Percentiles rank a stretch among this genome's conserved stretches.
Conservation (phyloP, 2,888 invertebrate species). For the Bembecia ichneumoniformis region DNA sequence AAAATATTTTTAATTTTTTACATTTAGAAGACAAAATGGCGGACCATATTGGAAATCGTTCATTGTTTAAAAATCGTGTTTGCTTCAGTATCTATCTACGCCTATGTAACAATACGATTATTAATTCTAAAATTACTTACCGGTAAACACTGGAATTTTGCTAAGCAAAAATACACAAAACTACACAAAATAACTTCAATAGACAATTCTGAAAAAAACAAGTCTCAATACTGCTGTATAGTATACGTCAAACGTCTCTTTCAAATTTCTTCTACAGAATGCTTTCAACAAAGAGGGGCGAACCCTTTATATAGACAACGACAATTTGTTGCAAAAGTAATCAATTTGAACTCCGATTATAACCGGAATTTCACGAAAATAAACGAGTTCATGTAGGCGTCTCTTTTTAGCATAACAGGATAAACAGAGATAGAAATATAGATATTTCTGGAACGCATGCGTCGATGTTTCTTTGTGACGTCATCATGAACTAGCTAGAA, state of each 20-base stretch:
- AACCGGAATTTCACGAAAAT: conserved; percentile 23
- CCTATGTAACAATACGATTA: no score
- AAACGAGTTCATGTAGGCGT: conserved; percentile 7
- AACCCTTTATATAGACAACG: conserved; percentile 25
- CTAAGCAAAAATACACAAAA: conserved; percentile 16
- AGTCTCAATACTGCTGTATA: neutral
- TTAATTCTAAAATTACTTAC: conserved; percentile 17
- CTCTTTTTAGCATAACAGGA: conserved; percentile 15
- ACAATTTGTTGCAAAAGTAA: conserved; percentile 5
- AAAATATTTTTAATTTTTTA: no score
- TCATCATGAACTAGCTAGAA: conserved; percentile 8
- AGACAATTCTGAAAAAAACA: conserved; percentile 22
- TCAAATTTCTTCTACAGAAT: conserved; percentile 31
- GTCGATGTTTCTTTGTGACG: conserved; percentile 33
- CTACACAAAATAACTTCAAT: conserved; percentile 13
- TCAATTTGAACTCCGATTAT: conserved; percentile 18
- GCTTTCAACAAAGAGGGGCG: conserved; percentile 16
- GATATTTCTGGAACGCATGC: conserved; percentile 33
- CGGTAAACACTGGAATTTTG: conserved; percentile 32
- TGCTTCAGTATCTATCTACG: no score
- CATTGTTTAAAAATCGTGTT: no score
- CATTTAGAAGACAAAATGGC: no score
- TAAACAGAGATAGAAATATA: conserved; percentile 15
- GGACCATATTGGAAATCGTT: no score
- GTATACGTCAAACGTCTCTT: conserved; percentile 11